Evolutionary conservation across 23 tunicate genomes (phyloP).

Genomic region (Ciona savignyi): DNA sequence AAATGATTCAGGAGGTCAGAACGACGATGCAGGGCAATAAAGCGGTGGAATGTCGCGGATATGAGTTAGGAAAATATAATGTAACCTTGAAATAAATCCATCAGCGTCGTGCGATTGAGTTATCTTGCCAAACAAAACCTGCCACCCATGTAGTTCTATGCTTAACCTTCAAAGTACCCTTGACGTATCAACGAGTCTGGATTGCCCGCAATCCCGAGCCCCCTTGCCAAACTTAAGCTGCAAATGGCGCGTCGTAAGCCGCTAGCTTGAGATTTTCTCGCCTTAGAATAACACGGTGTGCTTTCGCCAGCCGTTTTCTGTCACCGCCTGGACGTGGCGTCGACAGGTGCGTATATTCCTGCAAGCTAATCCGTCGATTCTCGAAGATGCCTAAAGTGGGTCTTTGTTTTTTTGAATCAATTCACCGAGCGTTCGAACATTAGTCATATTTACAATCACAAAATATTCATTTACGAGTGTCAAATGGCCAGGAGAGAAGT

Average conservation of each 20-base stretch:
- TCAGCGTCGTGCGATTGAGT: neutral
- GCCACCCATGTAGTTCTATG: neutral
- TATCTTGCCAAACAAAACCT: neutral
- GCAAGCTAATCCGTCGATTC: neutral
- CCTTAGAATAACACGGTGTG: neutral
- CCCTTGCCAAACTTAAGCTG: neutral
- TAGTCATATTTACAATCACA: too few relatives aligned
- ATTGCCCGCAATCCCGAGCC: neutral
- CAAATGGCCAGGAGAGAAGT: too few relatives aligned
- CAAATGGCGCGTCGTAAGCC: slow-evolving; percentile 1
- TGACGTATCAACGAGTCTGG: neutral
- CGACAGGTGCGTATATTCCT: neutral
- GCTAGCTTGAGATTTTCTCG: neutral
- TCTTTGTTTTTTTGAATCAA: neutral
- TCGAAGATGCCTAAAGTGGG: neutral
- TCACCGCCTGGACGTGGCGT: neutral
- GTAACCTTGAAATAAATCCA: neutral
- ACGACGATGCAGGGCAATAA: neutral
- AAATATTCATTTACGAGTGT: too few relatives aligned
- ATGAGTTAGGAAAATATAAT: neutral
- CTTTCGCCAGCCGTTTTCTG: neutral
- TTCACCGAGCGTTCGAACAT: too few relatives aligned
- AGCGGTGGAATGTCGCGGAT: neutral
- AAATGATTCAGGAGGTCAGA: neutral
- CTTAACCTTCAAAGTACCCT: neutral